Conservation (phyloP, 37 sponge, comb jelly and placozoan species). For the Theonella swinhoei region DNA sequence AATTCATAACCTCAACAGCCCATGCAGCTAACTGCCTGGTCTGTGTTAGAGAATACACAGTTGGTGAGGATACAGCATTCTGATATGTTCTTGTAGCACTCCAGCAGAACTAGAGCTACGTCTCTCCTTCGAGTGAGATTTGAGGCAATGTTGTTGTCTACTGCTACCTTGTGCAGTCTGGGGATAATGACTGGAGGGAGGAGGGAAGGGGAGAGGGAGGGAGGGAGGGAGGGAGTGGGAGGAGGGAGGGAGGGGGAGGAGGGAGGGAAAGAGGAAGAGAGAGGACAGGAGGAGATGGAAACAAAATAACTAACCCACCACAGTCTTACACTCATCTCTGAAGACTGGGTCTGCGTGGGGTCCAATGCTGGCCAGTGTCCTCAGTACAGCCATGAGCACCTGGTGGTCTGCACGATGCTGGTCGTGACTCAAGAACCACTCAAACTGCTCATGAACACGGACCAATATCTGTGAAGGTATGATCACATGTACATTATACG, state of each 20-base stretch:
- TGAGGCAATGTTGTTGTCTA: slow-evolving; percentile 29
- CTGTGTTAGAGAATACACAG: neutral
- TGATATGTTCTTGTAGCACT: slow-evolving; percentile 72
- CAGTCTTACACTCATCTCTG: slow-evolving; percentile 82
- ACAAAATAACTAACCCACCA: neutral
- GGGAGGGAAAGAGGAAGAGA: neutral
- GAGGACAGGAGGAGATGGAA: no score
- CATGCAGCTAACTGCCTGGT: neutral
- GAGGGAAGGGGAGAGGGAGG: neutral
- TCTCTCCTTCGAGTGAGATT: slow-evolving; percentile 70
- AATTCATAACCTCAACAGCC: neutral
- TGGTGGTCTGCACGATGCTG: slow-evolving; percentile 51
- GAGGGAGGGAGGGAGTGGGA: neutral
- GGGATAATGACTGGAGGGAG: slow-evolving; percentile 80
- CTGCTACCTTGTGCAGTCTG: slow-evolving; percentile 39
- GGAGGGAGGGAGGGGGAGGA: neutral
- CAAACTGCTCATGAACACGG: slow-evolving; percentile 72
- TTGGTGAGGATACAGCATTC: slow-evolving; percentile 87
- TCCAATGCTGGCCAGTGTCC: slow-evolving; percentile 74
- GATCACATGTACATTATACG: neutral
- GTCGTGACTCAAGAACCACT: slow-evolving; percentile 54
- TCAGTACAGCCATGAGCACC: slow-evolving; percentile 60
- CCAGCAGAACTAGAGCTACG: slow-evolving; percentile 63
- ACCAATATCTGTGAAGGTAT: slow-evolving; percentile 30
- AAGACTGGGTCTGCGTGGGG: slow-evolving; percentile 87